Base-by-base conservation (phyloP, 2,888 invertebrate genomes). In the Belgica antarctica region DNA sequence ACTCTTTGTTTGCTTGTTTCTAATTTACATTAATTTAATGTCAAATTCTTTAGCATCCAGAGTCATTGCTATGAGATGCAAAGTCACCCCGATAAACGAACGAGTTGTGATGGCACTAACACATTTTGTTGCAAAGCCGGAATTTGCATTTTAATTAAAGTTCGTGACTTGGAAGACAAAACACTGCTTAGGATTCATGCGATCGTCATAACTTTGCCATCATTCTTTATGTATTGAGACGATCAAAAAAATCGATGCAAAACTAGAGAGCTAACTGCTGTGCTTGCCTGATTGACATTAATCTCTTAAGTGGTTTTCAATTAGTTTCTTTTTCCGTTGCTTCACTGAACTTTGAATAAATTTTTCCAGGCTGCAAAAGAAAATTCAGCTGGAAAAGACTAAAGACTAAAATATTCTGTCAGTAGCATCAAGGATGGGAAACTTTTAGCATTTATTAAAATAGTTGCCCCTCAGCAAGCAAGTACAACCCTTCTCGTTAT, bases 131-230 rank as follows among this genome's bases (percentile, higher is more conserved):
- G n/a, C 31, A 31, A 31, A 31, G 31, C 4, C 31, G 31, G 10
- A 31, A 41, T 41, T 41, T 41, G 41, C 41, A 41, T 41, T 41
- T 41, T 41, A 41, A 41, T 41, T 41, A 41, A 41, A 41, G 41
- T 5, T 41, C 10, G 41, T 41, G 41, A 41, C 41, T 41, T 41
- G 41, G 3, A 10, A 41, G 41, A 41, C n/a, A 10, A n/a, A 41
- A 10, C n/a, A 41, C 3, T n/a, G 41, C 41, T 41, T 41, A 34
- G 34, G 34, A 34, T 8, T 34, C 12, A 8, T 34, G 34, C 34
- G 34, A 8, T 34, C 34, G 34, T 34, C 34, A 41, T 41, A 41
- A 10, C 41, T 41, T 2, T 41, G n/a, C 41, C 3, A 41, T n/a
- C n/a, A n/a, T 41, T 5, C 10, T 41, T 41, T 41, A 15, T 41